Conservation (phyloP, 92 coral and sea anemone genomes). For the Paragorgia papillata region DNA sequence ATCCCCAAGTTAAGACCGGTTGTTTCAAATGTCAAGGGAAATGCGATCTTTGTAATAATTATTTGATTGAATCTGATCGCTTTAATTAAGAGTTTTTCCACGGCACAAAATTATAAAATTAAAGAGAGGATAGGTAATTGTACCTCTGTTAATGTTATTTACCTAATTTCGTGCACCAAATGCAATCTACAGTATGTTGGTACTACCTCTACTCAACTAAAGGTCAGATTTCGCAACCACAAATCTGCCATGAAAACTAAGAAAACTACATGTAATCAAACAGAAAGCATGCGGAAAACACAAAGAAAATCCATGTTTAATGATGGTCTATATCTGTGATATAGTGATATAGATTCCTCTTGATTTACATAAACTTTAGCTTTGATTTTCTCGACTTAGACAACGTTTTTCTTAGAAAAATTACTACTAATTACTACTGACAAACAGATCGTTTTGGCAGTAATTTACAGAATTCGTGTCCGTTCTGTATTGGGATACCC, state of each 20-base stretch:
- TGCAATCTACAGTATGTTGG: conserved; percentile 41
- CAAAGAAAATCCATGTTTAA: too few relatives aligned
- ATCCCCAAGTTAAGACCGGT: neutral
- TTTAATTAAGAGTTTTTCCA: conserved; percentile 33
- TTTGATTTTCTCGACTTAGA: too few relatives aligned
- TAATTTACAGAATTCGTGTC: too few relatives aligned
- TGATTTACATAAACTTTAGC: too few relatives aligned
- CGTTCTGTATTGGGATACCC: too few relatives aligned
- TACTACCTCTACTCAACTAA: conserved; percentile 30
- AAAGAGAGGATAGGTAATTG: conserved; percentile 10
- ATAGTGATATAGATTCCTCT: too few relatives aligned
- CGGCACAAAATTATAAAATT: conserved; percentile 23
- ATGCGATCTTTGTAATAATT: conserved; percentile 33
- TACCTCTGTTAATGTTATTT: conserved; percentile 34
- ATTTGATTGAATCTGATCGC: conserved; percentile 25
- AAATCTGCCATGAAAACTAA: neutral
- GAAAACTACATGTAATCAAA: neutral
- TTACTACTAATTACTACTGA: too few relatives aligned
- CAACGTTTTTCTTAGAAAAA: too few relatives aligned
- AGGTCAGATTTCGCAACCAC: conserved; percentile 28
- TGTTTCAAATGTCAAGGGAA: conserved; percentile 40
- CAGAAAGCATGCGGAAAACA: too few relatives aligned
- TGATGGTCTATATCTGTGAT: too few relatives aligned
- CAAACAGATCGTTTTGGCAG: too few relatives aligned
- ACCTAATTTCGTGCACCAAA: conserved; percentile 27